Evolutionary conservation across 2,888 invertebrate species (phyloP).

Genomic region (Hybos culiciformis): DNA sequence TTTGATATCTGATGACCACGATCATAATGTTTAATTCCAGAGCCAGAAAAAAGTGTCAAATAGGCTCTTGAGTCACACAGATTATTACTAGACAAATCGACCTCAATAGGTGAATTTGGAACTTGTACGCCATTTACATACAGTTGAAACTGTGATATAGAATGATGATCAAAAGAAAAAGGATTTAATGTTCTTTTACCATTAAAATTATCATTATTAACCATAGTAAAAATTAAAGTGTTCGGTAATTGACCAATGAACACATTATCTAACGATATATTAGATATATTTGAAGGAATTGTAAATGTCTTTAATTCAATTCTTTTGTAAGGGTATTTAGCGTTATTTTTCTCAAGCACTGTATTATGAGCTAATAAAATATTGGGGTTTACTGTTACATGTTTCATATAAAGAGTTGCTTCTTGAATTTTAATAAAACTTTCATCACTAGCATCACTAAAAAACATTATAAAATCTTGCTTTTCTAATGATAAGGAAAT

Average conservation of each 20-base stretch:
- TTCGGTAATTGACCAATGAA: neutral
- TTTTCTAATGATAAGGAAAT: neutral
- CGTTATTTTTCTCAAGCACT: neutral
- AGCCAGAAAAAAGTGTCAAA: neutral
- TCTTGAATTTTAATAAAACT: neutral
- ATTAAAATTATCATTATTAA: neutral
- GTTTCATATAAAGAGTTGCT: too few relatives aligned
- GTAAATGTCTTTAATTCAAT: neutral
- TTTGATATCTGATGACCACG: neutral
- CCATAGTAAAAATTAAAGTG: neutral
- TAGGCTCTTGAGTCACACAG: neutral
- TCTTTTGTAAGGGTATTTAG: neutral
- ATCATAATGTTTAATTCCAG: neutral
- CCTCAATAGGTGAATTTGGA: neutral
- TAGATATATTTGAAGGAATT: neutral
- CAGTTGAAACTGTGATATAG: neutral
- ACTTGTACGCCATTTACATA: neutral
- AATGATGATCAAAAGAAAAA: neutral
- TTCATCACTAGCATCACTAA: neutral
- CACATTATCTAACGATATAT: neutral
- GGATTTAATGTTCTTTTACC: conserved; percentile 1
- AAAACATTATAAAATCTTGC: neutral
- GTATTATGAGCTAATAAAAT: conserved; percentile 2
- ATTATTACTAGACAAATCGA: neutral
- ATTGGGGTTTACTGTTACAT: conserved; percentile 17